Percentiles rank a stretch among this genome's conserved stretches.
Conservation (phyloP, 2,797 vertebrate species). For the Masticophis lateralis region DNA sequence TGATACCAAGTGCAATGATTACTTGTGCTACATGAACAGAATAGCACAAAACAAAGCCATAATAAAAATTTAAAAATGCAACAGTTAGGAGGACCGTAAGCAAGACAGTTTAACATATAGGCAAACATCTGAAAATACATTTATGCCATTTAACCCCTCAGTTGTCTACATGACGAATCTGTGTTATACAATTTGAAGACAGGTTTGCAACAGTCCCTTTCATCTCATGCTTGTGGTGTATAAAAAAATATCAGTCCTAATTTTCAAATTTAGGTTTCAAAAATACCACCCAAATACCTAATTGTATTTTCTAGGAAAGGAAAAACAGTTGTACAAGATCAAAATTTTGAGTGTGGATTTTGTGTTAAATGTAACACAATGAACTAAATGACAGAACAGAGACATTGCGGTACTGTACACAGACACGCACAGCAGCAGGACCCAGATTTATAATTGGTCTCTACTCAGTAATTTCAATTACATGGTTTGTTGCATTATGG, state of each 20-base stretch:
- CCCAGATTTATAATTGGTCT: slow-evolving; percentile 61
- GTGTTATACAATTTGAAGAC: slow-evolving; percentile 61
- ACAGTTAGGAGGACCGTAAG: slow-evolving; percentile 72
- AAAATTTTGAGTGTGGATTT: slow-evolving; percentile 13
- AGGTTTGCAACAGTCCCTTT: slow-evolving; percentile 54
- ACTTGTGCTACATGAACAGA: slow-evolving; percentile 91
- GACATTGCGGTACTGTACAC: slow-evolving; percentile 55
- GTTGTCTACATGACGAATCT: slow-evolving; percentile 39
- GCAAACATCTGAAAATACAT: slow-evolving; percentile 50
- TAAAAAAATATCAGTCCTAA: slow-evolving; percentile 58
- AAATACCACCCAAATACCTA: slow-evolving; percentile 48
- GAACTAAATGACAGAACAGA: slow-evolving; percentile 65
- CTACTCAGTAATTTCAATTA: slow-evolving; percentile 58
- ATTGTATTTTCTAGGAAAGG: slow-evolving; percentile 50
- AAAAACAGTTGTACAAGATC: slow-evolving; percentile 51
- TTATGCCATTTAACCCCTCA: slow-evolving; percentile 65
- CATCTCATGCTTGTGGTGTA: slow-evolving; percentile 46
- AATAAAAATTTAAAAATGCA: slow-evolving; percentile 71
- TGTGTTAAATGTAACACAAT: not conserved
- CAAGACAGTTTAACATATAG: slow-evolving; percentile 55
- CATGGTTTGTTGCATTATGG: slow-evolving; percentile 57
- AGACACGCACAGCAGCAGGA: slow-evolving; percentile 64
- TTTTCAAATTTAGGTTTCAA: slow-evolving; percentile 60
- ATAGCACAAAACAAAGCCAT: slow-evolving; percentile 67
- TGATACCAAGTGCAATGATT: slow-evolving; percentile 92